Evolutionary conservation across 37 sponge, comb jelly and placozoan genomes (phyloP).

Genomic region (Dysidea cf. avara): DNA sequence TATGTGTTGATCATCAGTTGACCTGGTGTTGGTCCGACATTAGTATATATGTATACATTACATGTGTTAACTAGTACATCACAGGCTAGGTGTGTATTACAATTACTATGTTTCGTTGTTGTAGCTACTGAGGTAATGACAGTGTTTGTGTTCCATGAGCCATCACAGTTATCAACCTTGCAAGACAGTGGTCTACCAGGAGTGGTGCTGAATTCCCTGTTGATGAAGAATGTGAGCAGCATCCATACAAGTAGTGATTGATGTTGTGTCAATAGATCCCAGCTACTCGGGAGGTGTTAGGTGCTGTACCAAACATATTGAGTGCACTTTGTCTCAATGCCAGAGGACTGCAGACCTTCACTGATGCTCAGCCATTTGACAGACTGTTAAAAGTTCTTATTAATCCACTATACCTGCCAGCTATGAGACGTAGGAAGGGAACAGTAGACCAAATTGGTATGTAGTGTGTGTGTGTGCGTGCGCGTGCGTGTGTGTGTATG

Average conservation of each 20-base stretch:
- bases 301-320: slow-evolving; percentile 89
- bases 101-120: too few species aligned
- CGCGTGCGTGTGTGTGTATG: too few species aligned
- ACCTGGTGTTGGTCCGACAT: too few species aligned
- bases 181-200: slow-evolving; percentile 89
- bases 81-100: too few species aligned
- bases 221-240: slow-evolving; percentile 76
- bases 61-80: too few species aligned
- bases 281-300: slow-evolving; percentile 88
- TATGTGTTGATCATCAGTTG: too few species aligned
- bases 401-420: slow-evolving; percentile 85
- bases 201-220: slow-evolving; percentile 87
- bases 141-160: slow-evolving; percentile 88
- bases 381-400: slow-evolving; percentile 89
- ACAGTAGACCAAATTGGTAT: slow-evolving; percentile 55
- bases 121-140: slow-evolving; percentile 90
- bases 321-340: slow-evolving; percentile 97
- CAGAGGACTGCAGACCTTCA: slow-evolving; percentile 77
- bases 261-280: slow-evolving; percentile 61
- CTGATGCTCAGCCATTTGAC: slow-evolving; percentile 86
- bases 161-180: slow-evolving; percentile 83
- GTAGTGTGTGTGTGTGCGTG: background rate
- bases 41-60: background rate
- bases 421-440: slow-evolving; percentile 88
- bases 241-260: background rate